Evolutionary conservation across 2,888 invertebrate species (phyloP), one percentile per base, ranked within the genome.

Genomic region (Hermaeophaga mercurialis): DNA sequence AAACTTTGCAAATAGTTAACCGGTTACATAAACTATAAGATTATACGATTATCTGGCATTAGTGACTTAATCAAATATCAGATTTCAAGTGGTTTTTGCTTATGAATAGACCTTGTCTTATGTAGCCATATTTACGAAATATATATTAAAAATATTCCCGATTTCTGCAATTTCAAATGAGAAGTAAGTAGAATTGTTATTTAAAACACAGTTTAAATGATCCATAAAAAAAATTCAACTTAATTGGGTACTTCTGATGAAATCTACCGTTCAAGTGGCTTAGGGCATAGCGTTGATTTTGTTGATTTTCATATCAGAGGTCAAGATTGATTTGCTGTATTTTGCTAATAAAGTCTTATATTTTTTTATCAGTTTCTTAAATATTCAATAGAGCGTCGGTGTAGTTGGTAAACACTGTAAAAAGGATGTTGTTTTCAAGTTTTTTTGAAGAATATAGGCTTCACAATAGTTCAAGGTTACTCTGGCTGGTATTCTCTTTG

Each of bases 111-210:
- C 65, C 66, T 57, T 59, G 63, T 64, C 61, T 64, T 54, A 65
- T 70, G 82, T 84, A 84, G 84, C 84, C 84, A 84, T 85, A 84
- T 84, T 84, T 84, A 84, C 80, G 81, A 73, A 73, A 72, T 72
- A 70, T 70, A 66, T 69, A 69, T 66, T 70, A 64, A 70, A 70
- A 68, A 69, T 65, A 64, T 65, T 63, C 61, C 67, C 60, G 66
- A 66, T 70, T 65, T 63, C 64, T 65, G 64, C 60, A 67, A 68
- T 69, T 66, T 66, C 69, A 63, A 71, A 72, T 71, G 73, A 75
- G 72, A 75, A 66, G 75, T 75, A 68, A 74, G 75, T 73, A 64
- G 17, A 36, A 11, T 49, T 33, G 12, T 33, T 15, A 33, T 5
- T 12, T 34, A 43, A 52, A 17, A 24, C 12, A 24, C 3, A 22